A percentile compares a stretch with the other conserved stretches of the same genome.
Conservation (phyloP, 1,140 invertebrate species). For the Ruditapes philippinarum region DNA sequence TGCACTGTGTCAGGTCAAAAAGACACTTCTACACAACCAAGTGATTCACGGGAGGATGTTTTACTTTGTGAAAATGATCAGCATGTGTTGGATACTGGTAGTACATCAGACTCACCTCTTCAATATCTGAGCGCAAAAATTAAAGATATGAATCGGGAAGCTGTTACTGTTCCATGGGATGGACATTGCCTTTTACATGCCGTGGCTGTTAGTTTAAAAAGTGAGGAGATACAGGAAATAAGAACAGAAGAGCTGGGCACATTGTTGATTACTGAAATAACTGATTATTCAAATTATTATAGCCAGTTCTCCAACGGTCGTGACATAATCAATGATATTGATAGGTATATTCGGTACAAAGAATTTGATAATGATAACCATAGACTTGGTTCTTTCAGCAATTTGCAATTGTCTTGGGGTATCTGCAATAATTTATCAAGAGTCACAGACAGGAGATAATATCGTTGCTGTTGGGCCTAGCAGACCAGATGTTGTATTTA, state of each 20-base stretch:
- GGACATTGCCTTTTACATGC: conserved; percentile 24
- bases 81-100: background rate
- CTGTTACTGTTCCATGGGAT: background rate
- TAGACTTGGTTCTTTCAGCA: background rate
- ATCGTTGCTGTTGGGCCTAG: background rate
- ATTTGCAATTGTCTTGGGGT: conserved; percentile 10
- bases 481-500: background rate
- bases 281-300: background rate
- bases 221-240: background rate
- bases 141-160: background rate
- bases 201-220: background rate
- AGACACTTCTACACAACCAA: too few species aligned
- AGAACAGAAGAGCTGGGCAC: background rate
- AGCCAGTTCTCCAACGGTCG: background rate
- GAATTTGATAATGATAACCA: conserved; percentile 17
- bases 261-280: background rate
- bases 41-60: too few species aligned
- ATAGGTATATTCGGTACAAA: background rate
- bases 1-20: too few species aligned
- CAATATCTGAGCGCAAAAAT: too few species aligned
- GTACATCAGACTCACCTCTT: too few species aligned
- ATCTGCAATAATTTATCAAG: background rate
- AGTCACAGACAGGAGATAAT: background rate
- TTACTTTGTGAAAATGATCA: too few species aligned
- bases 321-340: background rate